Conservation (phyloP, 2,888 invertebrate genomes). For the Phalera bucephala region DNA sequence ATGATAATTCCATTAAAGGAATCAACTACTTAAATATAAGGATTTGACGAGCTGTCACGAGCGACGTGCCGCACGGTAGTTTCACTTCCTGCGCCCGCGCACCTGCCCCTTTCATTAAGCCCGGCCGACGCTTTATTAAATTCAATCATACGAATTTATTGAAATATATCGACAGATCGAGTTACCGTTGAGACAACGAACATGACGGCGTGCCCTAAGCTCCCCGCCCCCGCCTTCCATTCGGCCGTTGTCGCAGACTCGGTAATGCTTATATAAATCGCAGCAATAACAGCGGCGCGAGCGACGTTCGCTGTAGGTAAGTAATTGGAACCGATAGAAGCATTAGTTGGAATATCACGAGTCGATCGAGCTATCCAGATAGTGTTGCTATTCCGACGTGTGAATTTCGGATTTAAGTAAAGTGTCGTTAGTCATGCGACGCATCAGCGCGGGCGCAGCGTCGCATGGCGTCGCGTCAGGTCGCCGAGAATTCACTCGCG, state of each 20-base stretch:
- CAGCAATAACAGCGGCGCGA: too few relatives aligned
- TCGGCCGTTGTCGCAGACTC: not conserved
- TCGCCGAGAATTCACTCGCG: too few relatives aligned
- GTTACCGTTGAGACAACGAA: not conserved
- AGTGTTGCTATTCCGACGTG: too few relatives aligned
- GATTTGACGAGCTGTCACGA: too few relatives aligned
- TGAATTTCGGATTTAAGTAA: too few relatives aligned
- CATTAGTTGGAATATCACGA: not conserved
- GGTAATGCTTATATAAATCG: not conserved
- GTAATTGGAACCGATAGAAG: not conserved
- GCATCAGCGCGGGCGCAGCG: too few relatives aligned
- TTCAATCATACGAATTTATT: slow-evolving; percentile 2
- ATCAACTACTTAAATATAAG: too few relatives aligned
- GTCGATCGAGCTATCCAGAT: too few relatives aligned
- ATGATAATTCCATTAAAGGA: too few relatives aligned
- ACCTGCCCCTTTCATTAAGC: not conserved
- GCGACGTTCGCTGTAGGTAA: not conserved
- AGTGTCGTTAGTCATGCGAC: too few relatives aligned
- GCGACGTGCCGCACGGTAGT: too few relatives aligned
- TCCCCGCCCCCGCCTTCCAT: not conserved
- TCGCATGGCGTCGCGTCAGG: too few relatives aligned
- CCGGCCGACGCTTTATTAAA: slow-evolving; percentile 1
- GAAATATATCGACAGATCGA: not conserved
- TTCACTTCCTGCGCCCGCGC: slow-evolving; percentile 1
- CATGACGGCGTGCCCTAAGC: not conserved